Evolutionary conservation across 2,797 vertebrate species (phyloP).

Genomic region (Hydrolagus colliei): DNA sequence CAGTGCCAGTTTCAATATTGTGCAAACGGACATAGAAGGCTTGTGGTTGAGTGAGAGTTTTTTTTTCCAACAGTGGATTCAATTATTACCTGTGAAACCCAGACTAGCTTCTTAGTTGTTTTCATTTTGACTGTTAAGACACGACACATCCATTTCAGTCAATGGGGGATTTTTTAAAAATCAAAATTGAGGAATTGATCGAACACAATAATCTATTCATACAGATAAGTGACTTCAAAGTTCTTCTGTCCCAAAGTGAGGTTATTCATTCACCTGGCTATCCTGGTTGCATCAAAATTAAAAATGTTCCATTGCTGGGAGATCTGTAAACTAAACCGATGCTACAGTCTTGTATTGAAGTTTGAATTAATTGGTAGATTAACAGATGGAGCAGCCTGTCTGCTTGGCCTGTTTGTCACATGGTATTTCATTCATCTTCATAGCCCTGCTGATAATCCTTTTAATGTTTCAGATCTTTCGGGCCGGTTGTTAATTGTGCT

Average conservation of each 20-base stretch:
- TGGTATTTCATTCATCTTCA: neutral
- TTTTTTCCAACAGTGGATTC: neutral
- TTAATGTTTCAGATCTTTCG: neutral
- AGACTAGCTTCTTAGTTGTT: neutral
- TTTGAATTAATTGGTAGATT: constrained; percentile 17
- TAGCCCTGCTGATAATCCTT: neutral
- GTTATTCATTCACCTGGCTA: neutral
- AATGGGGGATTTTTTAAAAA: neutral
- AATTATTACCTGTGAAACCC: neutral
- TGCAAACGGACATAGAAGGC: neutral
- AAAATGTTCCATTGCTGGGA: neutral
- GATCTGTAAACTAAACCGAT: neutral
- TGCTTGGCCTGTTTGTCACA: neutral
- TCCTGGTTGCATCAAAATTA: neutral
- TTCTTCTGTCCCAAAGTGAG: neutral
- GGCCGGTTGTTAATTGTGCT: neutral
- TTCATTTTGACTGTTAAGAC: neutral
- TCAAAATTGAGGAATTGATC: neutral
- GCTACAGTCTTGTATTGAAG: neutral
- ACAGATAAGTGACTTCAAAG: neutral
- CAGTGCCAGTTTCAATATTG: neutral
- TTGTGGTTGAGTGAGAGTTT: neutral
- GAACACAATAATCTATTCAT: neutral
- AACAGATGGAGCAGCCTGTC: constrained; percentile 19
- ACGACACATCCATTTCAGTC: neutral